phyloP scores from a whole-genome alignment of 2,888 invertebrate species.

The Drosophila borborema region DNA sequence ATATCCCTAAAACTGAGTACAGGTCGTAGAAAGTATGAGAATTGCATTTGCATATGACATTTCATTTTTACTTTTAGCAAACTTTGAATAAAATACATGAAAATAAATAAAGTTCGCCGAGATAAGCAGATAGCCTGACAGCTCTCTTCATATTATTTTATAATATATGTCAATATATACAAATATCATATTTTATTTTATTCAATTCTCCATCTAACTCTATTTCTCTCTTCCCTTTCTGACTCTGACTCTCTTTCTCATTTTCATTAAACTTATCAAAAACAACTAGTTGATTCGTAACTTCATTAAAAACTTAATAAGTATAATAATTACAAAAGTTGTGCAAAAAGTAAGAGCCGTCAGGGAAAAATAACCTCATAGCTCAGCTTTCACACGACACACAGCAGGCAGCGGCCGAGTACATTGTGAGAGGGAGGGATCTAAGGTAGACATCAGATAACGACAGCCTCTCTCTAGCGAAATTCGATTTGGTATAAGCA shows the following conservation, averaged over 20 bases:
- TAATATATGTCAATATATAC: not conserved
- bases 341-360: not conserved
- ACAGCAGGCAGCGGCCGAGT: not conserved
- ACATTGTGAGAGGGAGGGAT: not conserved
- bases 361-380: conserved; percentile 1
- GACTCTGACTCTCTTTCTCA: not conserved
- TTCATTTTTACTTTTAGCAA: conserved; percentile 5
- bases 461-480: conserved; percentile 29
- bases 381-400: conserved; percentile 11
- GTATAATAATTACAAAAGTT: conserved; percentile 22
- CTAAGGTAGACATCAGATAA: not conserved
- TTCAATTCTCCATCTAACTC: not conserved
- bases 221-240: not conserved
- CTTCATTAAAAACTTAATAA: conserved; percentile 12
- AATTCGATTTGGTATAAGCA: conserved; percentile 39
- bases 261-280: not conserved
- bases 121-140: not conserved
- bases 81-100: not conserved
- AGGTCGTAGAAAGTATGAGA: conserved; percentile 29
- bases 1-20: conserved; percentile 22
- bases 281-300: not conserved
- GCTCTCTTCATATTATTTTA: not conserved
- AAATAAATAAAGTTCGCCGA: not conserved
- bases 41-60: conserved; percentile 67
- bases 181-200: not conserved